A percentile compares a stretch with the other conserved stretches of the same genome.
These are phyloP conservation scores for Sebastes nivosus DNA, from an alignment of 2,797 vertebrate genomes.

Conservation along the genomic window DNA sequence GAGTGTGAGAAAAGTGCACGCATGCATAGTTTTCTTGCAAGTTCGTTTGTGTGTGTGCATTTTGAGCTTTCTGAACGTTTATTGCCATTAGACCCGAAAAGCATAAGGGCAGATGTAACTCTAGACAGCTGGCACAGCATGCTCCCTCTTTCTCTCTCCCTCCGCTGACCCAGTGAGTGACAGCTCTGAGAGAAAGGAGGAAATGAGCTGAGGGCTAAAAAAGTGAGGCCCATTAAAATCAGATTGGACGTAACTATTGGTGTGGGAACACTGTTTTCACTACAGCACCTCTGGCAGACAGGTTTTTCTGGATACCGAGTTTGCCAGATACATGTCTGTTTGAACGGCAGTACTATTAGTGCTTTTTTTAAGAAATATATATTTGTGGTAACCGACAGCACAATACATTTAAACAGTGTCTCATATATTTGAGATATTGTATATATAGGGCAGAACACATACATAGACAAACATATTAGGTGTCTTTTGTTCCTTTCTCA, in stretches of 20 bases:
- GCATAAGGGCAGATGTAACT: conserved; percentile 76
- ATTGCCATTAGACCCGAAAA: conserved; percentile 70
- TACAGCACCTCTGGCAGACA: conserved; percentile 45
- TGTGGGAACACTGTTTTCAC: conserved; percentile 72
- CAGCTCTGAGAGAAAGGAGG: conserved; percentile 76
- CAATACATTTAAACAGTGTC: background rate
- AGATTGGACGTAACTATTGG: conserved; percentile 75
- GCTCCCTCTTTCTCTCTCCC: conserved; percentile 62
- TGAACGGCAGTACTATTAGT: background rate
- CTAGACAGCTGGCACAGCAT: conserved; percentile 78
- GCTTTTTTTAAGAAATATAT: background rate
- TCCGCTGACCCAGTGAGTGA: conserved; percentile 74
- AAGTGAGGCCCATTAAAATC: conserved; percentile 78
- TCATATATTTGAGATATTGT: background rate
- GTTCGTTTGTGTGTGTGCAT: conserved; percentile 42
- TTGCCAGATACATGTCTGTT: conserved; percentile 24
- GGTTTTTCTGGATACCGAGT: conserved; percentile 32
- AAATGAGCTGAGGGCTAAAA: conserved; percentile 78
- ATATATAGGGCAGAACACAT: background rate
- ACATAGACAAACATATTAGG: conserved; percentile 6
- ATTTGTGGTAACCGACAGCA: background rate
- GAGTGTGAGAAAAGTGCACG: conserved; percentile 36
- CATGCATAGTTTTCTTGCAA: conserved; percentile 25
- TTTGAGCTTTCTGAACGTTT: conserved; percentile 69
- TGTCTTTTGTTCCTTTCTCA: conserved; percentile 8